Evolutionary conservation across 2,888 invertebrate genomes (phyloP).

Genomic region (Caenorhabditis sp.): DNA sequence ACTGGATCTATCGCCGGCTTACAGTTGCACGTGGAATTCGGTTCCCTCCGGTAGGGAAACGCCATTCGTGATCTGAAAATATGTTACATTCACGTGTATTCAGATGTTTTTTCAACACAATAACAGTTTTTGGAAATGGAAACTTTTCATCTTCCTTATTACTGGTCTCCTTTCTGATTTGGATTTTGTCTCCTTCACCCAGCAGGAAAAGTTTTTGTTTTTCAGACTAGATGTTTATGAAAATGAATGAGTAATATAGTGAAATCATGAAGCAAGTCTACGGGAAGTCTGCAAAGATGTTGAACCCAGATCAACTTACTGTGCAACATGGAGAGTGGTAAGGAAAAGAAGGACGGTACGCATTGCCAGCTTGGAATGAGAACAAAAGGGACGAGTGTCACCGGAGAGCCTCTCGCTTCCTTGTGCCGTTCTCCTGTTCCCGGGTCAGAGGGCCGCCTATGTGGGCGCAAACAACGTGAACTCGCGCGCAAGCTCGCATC

Average conservation of each 20-base stretch:
- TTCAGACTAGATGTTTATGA: no score
- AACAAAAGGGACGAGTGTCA: constrained; percentile 49
- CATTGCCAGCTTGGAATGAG: constrained; percentile 20
- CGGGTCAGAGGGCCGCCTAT: constrained; percentile 42
- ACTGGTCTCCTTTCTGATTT: not conserved
- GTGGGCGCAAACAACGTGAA: constrained; percentile 54
- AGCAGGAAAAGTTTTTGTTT: no score
- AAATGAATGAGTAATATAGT: not conserved
- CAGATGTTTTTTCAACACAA: not conserved
- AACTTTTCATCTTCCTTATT: constrained; percentile 1
- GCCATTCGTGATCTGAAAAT: constrained; percentile 31
- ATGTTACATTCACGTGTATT: not conserved
- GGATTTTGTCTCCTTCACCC: no score
- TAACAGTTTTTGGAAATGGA: no score
- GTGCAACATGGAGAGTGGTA: constrained; percentile 26
- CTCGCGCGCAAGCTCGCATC: constrained; percentile 26
- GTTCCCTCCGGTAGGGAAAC: constrained; percentile 26
- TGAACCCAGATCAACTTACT: constrained; percentile 39
- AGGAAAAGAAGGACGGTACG: constrained; percentile 23
- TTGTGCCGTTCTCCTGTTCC: constrained; percentile 37
- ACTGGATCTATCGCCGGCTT: constrained; percentile 61
- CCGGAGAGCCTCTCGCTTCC: constrained; percentile 27
- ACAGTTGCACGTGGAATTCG: constrained; percentile 53
- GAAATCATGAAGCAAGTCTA: not conserved
- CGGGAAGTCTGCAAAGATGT: not conserved